Conservation (phyloP, 1,140 invertebrate species). For the Varroa destructor region DNA sequence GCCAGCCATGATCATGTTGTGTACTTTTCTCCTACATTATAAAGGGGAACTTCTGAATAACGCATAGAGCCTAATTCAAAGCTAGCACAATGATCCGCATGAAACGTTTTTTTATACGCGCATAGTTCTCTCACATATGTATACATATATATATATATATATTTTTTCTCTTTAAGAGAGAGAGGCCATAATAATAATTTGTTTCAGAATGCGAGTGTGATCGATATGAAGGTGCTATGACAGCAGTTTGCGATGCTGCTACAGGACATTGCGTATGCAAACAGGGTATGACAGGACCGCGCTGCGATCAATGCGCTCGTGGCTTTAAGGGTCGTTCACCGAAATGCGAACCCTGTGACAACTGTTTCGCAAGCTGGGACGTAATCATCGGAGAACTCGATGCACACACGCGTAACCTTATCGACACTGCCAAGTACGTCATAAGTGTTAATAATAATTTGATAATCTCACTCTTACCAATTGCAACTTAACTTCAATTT, state of each 20-base stretch:
- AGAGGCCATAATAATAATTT: conserved; percentile 50
- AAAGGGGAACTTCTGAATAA: neutral
- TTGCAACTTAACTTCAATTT: neutral
- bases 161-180: conserved; percentile 51
- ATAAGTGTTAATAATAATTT: neutral
- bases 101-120: too few relatives aligned
- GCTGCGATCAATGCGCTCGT: conserved; percentile 85
- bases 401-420: conserved; percentile 37
- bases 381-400: conserved; percentile 59
- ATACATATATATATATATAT: too few relatives aligned
- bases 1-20: neutral
- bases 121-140: too few relatives aligned
- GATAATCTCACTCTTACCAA: neutral
- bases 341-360: conserved; percentile 81
- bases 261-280: conserved; percentile 77
- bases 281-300: conserved; percentile 76
- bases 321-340: conserved; percentile 82
- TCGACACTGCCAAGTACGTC: conserved; percentile 15
- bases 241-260: conserved; percentile 54
- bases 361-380: conserved; percentile 99
- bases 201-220: conserved; percentile 39
- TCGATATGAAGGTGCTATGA: conserved; percentile 32
- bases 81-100: conserved; percentile 67
- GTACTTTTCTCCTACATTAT: neutral
- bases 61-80: conserved; percentile 39